phyloP scores from a whole-genome alignment of 2,888 invertebrate genomes.

The Meliscaeva auricollis region DNA sequence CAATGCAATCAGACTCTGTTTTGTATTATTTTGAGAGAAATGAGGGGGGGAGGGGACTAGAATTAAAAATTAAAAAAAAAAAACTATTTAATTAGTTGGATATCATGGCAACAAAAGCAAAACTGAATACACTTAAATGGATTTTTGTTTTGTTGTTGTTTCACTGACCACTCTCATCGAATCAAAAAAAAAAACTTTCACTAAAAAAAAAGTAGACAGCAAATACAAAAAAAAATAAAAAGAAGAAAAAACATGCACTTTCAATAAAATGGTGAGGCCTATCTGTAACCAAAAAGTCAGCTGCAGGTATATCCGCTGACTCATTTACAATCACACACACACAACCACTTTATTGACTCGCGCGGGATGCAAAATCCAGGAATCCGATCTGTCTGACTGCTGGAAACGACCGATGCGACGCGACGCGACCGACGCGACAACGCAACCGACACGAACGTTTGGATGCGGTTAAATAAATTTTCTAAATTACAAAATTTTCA shows the following conservation, averaged over 20 bases:
- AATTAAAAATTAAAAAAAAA: slow-evolving; percentile 17
- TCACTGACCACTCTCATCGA: slow-evolving; percentile 26
- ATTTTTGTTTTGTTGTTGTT: slow-evolving; percentile 26
- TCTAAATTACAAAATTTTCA: slow-evolving; percentile 59
- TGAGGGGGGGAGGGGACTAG: neutral
- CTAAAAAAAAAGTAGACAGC: slow-evolving; percentile 45
- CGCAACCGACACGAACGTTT: too few species aligned
- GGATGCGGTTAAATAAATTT: slow-evolving; percentile 58
- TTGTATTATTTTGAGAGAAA: neutral
- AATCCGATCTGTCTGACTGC: neutral
- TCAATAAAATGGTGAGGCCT: slow-evolving; percentile 18
- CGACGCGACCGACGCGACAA: neutral
- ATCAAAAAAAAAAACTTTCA: slow-evolving; percentile 59
- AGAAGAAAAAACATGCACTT: slow-evolving; percentile 34
- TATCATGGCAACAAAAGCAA: slow-evolving; percentile 34
- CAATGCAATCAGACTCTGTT: neutral
- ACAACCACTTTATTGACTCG: neutral
- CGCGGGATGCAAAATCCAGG: slow-evolving; percentile 1
- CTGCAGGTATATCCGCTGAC: slow-evolving; percentile 29
- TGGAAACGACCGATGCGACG: neutral
- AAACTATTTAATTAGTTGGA: slow-evolving; percentile 55
- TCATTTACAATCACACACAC: neutral
- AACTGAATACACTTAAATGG: too few species aligned
- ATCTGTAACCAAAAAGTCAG: slow-evolving; percentile 26
- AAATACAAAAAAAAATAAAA: neutral